These are phyloP conservation scores for Myanophis thanlyinensis DNA, from an alignment of 2,113 vertebrate genomes.

Conservation along the genomic window DNA sequence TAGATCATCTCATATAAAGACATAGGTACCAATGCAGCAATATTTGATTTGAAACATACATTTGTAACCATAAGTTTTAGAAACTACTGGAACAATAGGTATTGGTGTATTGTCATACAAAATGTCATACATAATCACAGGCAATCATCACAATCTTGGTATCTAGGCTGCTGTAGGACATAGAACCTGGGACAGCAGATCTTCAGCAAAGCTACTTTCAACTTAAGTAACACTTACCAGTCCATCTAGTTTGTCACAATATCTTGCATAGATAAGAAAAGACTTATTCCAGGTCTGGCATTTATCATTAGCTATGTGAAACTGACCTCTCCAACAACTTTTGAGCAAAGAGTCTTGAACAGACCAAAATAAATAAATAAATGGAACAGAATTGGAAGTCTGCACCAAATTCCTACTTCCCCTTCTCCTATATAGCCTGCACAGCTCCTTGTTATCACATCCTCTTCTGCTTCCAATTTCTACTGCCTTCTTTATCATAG, in stretches of 20 bases:
- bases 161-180: neutral
- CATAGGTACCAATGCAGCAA: neutral
- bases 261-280: neutral
- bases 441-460: neutral
- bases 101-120: neutral
- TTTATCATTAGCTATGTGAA: neutral
- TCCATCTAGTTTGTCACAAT: neutral
- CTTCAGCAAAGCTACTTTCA: neutral
- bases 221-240: neutral
- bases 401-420: neutral
- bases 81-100: neutral
- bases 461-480: neutral
- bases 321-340: neutral
- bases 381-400: neutral
- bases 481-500: neutral
- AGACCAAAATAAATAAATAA: no score
- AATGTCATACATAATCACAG: neutral
- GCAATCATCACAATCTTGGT: neutral
- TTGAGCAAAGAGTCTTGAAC: neutral
- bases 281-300: neutral
- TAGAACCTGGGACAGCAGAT: neutral
- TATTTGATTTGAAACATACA: neutral
- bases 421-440: neutral
- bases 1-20: neutral
- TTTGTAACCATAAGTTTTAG: neutral